Percentiles rank a stretch among this genome's conserved stretches.
Evolutionary conservation across 2,797 vertebrate genomes (phyloP).

Genomic region (Steatocranus sp.): DNA sequence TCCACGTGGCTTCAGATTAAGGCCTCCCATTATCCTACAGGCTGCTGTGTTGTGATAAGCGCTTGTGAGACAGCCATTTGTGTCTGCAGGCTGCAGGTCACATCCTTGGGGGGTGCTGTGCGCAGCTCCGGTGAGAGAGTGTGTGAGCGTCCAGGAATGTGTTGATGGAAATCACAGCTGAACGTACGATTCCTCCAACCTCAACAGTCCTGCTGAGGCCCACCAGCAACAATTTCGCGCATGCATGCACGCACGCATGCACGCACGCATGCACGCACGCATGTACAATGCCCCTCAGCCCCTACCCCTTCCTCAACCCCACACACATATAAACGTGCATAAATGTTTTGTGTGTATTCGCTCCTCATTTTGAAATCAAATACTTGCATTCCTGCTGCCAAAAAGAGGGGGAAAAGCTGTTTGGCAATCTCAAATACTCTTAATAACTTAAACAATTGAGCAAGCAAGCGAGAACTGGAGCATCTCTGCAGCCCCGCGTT

Average conservation of each 20-base stretch:
- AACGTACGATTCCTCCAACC: slow-evolving; percentile 79
- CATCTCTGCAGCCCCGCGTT: not conserved
- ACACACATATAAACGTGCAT: not conserved
- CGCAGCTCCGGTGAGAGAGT: slow-evolving; percentile 67
- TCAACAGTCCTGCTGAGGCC: slow-evolving; percentile 81
- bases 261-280: slow-evolving; percentile 26
- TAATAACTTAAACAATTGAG: not conserved
- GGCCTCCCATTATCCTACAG: slow-evolving; percentile 62
- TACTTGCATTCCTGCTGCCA: not conserved
- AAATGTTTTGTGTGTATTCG: slow-evolving; percentile 21
- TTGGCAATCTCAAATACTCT: slow-evolving; percentile 8
- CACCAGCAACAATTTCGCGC: slow-evolving; percentile 71
- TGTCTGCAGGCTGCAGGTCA: slow-evolving; percentile 71
- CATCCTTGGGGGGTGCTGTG: slow-evolving; percentile 74
- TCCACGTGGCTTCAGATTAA: slow-evolving; percentile 72
- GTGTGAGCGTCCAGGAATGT: slow-evolving; percentile 82
- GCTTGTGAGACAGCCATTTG: slow-evolving; percentile 63
- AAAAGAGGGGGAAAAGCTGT: not conserved
- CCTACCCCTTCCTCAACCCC: not conserved
- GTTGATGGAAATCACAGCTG: slow-evolving; percentile 86
- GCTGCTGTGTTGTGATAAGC: slow-evolving; percentile 74
- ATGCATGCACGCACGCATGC: slow-evolving; percentile 17
- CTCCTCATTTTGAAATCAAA: not conserved
- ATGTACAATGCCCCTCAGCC: not conserved
- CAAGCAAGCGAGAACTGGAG: not conserved